Base-by-base conservation (phyloP, 1,140 invertebrate species). In the Littorina saxatilis region DNA sequence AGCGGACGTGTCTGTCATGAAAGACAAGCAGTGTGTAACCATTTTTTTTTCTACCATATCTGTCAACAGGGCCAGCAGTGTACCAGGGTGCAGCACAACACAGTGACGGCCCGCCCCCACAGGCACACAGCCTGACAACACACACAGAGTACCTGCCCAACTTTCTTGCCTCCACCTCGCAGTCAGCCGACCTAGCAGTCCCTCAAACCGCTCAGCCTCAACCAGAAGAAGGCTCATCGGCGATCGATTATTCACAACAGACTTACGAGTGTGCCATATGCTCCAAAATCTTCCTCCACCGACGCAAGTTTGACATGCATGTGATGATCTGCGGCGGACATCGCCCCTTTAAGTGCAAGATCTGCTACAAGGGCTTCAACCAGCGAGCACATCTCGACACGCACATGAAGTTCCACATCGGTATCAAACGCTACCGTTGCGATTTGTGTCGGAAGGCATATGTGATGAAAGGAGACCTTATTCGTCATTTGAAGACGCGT, bases 261-360 rank as follows among this genome's bases (percentile, higher is more conserved):
- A 83, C 32, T 85, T 86, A 75, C 37, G 97, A 97, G 4, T 83
- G 82, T 39, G 27, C 40, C 13, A n/a, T 83, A n/a, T 83, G 82
- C 68, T 66, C 15, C 72, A 80, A 83, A 66, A 74, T 66, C 9
- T 83, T 83, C 83, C 85, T 91, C 23, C 92, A 93, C 79, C 90
- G 89, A 20, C 91, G 90, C 15, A 80, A 63, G 29, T 74, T 83
- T 3, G 79, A 35, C 40, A 13, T 66, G 27, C 83, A 84, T 50
- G 76, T 83, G 5, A 70, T 88, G 40, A 87, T 87, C 79, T 96
- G 97, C 91, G 96, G 96, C 43, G 97, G 97, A 89, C 96, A 97
- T 91, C 96, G 96, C 88, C 96, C 96, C 0, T 80, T 83, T 58
- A 70, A 52, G 80, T 90, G 89, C 78, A 79, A 83, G 23, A 76